phyloP scores from a whole-genome alignment of 2,888 invertebrate genomes.

The Drosophila emarginata region DNA sequence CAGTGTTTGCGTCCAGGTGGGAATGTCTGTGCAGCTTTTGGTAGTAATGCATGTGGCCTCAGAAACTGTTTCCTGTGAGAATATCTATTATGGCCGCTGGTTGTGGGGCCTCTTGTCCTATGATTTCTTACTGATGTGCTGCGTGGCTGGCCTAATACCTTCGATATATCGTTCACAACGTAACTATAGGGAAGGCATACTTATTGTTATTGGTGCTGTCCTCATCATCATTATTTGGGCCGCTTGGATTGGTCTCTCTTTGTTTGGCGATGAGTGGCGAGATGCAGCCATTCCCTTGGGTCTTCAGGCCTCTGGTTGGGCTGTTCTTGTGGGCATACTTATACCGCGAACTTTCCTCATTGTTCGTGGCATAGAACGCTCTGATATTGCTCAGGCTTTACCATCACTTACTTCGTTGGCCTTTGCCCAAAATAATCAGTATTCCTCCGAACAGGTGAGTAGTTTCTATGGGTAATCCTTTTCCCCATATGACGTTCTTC shows the following conservation, averaged over 20 bases:
- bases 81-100: slow-evolving; percentile 83
- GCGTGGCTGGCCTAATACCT: slow-evolving; percentile 85
- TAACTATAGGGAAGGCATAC: slow-evolving; percentile 87
- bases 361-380: slow-evolving; percentile 85
- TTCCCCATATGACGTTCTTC: no score
- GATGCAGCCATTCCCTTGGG: slow-evolving; percentile 86
- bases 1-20: slow-evolving; percentile 85
- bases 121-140: slow-evolving; percentile 85
- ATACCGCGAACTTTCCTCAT: slow-evolving; percentile 88
- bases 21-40: slow-evolving; percentile 83
- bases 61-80: slow-evolving; percentile 83
- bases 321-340: slow-evolving; percentile 86
- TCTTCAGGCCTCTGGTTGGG: slow-evolving; percentile 85
- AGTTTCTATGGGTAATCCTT: background rate
- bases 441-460: slow-evolving; percentile 82
- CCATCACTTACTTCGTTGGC: slow-evolving; percentile 83
- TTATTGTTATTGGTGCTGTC: slow-evolving; percentile 84
- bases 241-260: slow-evolving; percentile 85
- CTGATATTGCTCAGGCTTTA: slow-evolving; percentile 84
- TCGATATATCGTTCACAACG: slow-evolving; percentile 86
- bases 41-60: slow-evolving; percentile 83
- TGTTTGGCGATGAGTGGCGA: slow-evolving; percentile 84
- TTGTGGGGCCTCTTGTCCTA: slow-evolving; percentile 85
- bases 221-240: slow-evolving; percentile 85
- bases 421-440: slow-evolving; percentile 83